Conservation (phyloP, 2,113 vertebrate species). For the Ammodytes marinus region DNA sequence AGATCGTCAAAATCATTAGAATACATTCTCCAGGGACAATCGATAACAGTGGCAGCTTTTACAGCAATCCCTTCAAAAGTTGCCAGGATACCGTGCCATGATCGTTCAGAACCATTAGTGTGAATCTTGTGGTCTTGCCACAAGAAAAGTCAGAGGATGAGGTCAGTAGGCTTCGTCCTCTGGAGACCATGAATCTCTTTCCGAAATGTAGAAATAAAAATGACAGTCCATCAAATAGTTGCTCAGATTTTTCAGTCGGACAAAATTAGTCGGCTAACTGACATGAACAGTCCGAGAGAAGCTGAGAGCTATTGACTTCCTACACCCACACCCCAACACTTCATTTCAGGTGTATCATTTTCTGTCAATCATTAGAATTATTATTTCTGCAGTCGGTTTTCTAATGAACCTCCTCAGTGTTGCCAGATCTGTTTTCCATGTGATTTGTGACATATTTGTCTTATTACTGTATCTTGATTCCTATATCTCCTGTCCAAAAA, state of each 20-base stretch:
- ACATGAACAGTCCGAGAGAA: not conserved
- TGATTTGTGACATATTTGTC: not conserved
- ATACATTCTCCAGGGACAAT: not conserved
- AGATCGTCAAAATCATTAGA: not conserved
- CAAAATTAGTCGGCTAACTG: not conserved
- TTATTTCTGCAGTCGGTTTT: conserved; percentile 12
- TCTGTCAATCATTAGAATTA: not conserved
- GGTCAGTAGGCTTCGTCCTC: not conserved
- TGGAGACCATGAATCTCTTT: not conserved
- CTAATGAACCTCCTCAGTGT: not conserved
- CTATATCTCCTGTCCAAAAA: not conserved
- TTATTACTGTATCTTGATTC: not conserved
- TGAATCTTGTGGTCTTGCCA: not conserved
- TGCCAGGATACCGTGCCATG: not conserved
- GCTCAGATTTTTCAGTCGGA: not conserved
- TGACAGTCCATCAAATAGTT: not conserved
- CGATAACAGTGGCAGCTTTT: not conserved
- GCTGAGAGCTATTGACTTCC: not conserved
- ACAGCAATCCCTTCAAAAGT: not conserved
- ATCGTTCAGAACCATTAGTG: not conserved
- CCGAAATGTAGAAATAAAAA: not conserved
- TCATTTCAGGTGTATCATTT: not conserved
- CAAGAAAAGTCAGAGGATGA: not conserved
- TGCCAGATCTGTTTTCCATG: not conserved
- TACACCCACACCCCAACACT: not conserved